A percentile compares a stretch with the other conserved stretches of the same genome.
These are phyloP conservation scores for Mus spretus DNA, from an alignment of 2,797 vertebrate species.

Conservation along the genomic window DNA sequence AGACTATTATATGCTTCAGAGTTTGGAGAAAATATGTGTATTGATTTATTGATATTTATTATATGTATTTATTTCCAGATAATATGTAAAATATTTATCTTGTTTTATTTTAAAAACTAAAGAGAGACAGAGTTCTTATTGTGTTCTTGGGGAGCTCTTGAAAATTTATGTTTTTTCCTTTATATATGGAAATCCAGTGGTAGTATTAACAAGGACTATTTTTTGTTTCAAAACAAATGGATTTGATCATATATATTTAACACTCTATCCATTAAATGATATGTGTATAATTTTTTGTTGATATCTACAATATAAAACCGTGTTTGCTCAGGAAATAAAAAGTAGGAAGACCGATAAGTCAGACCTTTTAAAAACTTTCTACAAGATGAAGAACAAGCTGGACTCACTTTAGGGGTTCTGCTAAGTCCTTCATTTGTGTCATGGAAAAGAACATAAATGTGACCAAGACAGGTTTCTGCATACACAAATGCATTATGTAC, in stretches of 20 bases:
- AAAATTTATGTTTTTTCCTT: neutral
- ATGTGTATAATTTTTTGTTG: constrained; percentile 51
- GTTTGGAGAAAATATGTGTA: constrained; percentile 22
- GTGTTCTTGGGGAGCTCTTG: constrained; percentile 19
- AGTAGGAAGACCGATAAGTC: constrained; percentile 71
- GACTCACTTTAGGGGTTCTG: constrained; percentile 52
- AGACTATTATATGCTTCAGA: neutral
- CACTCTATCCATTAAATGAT: constrained; percentile 29
- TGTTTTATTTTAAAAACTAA: constrained; percentile 49
- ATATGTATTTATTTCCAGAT: constrained; percentile 20
- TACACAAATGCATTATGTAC: neutral
- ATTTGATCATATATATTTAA: constrained; percentile 68
- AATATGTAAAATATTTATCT: neutral
- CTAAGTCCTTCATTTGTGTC: neutral
- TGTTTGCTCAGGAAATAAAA: constrained; percentile 73
- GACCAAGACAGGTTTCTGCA: neutral
- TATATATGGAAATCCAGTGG: constrained; percentile 26
- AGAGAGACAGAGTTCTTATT: constrained; percentile 4
- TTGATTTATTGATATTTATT: too few species aligned
- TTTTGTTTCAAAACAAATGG: constrained; percentile 60
- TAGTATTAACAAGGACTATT: constrained; percentile 17
- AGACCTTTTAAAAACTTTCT: constrained; percentile 76
- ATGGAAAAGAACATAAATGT: neutral
- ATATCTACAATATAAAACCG: constrained; percentile 48
- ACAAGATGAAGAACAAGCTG: constrained; percentile 66